Evolutionary conservation across 2,113 vertebrate species (phyloP).

Genomic region (Stegastes partitus): DNA sequence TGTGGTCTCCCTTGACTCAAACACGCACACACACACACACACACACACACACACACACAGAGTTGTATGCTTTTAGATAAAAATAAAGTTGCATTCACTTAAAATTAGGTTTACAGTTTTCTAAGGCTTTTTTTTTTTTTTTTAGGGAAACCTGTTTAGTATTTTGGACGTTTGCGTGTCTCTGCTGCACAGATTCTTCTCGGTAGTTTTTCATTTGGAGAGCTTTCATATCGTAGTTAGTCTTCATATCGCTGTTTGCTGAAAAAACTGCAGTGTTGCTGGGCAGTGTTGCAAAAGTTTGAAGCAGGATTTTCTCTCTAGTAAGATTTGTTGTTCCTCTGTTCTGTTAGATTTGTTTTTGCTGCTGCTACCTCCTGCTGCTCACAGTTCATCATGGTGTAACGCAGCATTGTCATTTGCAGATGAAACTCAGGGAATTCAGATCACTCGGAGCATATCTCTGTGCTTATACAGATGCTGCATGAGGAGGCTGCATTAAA

Average conservation of each 20-base stretch:
- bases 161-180: too few species aligned
- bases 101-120: slow-evolving; percentile 7
- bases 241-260: slow-evolving; percentile 16
- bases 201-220: not conserved
- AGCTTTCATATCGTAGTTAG: not conserved
- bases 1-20: slow-evolving; percentile 34
- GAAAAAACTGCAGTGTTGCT: slow-evolving; percentile 1
- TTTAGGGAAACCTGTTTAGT: slow-evolving; percentile 12
- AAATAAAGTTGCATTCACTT: too few species aligned
- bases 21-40: not conserved
- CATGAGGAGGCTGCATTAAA: not conserved
- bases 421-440: too few species aligned
- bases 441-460: too few species aligned
- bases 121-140: not conserved
- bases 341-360: too few species aligned
- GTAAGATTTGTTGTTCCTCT: too few species aligned
- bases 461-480: too few species aligned
- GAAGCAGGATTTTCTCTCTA: too few species aligned
- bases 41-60: too few species aligned
- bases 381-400: too few species aligned
- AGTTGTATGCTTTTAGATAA: slow-evolving; percentile 23
- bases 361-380: too few species aligned
- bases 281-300: not conserved
- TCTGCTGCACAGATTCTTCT: not conserved
- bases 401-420: too few species aligned